phyloP scores from a whole-genome alignment of 1,140 invertebrate species.

The Planococcus citri region DNA sequence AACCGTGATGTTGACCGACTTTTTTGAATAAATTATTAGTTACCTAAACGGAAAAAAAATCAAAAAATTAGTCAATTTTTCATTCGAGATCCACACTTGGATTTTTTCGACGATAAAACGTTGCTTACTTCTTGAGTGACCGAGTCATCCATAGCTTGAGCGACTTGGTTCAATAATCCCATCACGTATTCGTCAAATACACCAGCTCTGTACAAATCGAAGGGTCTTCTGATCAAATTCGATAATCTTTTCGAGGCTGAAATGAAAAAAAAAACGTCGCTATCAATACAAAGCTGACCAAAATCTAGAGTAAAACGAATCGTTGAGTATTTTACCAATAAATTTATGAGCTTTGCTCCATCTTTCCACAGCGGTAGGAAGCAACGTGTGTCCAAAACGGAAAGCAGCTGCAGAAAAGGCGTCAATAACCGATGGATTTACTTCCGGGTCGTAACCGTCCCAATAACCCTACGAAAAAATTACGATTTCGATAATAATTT shows the following conservation, averaged over 20 bases:
- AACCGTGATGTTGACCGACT: conserved; percentile 69
- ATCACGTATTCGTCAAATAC: conserved; percentile 84
- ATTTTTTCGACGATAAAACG: no score
- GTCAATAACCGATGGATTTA: conserved; percentile 51
- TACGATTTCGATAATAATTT: no score
- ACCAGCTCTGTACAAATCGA: conserved; percentile 78
- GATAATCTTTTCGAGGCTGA: conserved; percentile 74
- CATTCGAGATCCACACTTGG: neutral
- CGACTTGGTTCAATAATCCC: conserved; percentile 87
- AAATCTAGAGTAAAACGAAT: neutral
- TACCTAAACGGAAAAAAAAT: conserved; percentile 42
- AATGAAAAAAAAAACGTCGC: neutral
- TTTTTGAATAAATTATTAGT: conserved; percentile 75
- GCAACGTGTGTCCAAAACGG: conserved; percentile 75
- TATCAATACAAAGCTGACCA: neutral
- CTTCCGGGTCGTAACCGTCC: conserved; percentile 58
- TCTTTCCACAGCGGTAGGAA: conserved; percentile 35
- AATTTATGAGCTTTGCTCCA: conserved; percentile 84
- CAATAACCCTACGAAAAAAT: conserved; percentile 73
- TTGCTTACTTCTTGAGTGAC: conserved; percentile 76
- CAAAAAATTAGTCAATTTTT: neutral
- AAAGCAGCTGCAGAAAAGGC: conserved; percentile 67
- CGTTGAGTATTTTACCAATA: conserved; percentile 52
- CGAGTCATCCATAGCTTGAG: conserved; percentile 87
- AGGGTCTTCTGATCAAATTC: conserved; percentile 73